Conservation (phyloP, 37 sponge, comb jelly and placozoan species). For the Sycon ciliatum region DNA sequence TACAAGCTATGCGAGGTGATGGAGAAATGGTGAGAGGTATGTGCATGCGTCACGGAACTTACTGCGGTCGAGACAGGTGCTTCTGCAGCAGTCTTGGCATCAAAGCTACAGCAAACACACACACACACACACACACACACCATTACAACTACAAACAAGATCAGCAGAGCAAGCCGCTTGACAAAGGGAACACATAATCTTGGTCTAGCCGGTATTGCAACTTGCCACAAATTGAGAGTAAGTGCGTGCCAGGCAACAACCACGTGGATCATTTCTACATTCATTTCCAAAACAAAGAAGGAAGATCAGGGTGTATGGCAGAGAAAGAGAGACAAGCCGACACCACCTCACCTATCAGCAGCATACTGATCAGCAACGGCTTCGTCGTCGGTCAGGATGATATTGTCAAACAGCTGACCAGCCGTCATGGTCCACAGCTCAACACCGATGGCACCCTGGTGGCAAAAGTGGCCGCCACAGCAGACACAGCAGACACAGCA, state of each 20-base stretch:
- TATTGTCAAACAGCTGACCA: slow-evolving; percentile 78
- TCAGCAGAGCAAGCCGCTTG: too few relatives aligned
- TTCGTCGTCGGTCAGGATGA: slow-evolving; percentile 67
- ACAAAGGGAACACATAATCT: too few relatives aligned
- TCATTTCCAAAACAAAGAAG: slow-evolving; percentile 24
- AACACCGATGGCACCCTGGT: slow-evolving; percentile 64
- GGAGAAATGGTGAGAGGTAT: too few relatives aligned
- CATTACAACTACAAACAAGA: background rate
- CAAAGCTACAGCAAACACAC: background rate
- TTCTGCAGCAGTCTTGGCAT: too few relatives aligned
- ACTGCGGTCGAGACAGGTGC: too few relatives aligned
- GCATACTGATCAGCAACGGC: slow-evolving; percentile 69
- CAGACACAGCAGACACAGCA: background rate
- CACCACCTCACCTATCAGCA: slow-evolving; percentile 53
- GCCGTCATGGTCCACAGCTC: slow-evolving; percentile 94
- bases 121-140: background rate
- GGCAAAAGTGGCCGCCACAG: background rate
- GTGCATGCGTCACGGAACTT: too few relatives aligned
- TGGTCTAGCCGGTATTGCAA: too few relatives aligned
- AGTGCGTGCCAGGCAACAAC: too few relatives aligned
- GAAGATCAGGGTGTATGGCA: background rate
- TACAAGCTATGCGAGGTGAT: too few relatives aligned
- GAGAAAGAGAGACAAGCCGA: background rate
- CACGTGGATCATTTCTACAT: slow-evolving; percentile 31
- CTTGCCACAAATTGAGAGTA: too few relatives aligned